Evolutionary conservation across 2,888 invertebrate genomes (phyloP).

Genomic region (Ophonus ardosiacus): DNA sequence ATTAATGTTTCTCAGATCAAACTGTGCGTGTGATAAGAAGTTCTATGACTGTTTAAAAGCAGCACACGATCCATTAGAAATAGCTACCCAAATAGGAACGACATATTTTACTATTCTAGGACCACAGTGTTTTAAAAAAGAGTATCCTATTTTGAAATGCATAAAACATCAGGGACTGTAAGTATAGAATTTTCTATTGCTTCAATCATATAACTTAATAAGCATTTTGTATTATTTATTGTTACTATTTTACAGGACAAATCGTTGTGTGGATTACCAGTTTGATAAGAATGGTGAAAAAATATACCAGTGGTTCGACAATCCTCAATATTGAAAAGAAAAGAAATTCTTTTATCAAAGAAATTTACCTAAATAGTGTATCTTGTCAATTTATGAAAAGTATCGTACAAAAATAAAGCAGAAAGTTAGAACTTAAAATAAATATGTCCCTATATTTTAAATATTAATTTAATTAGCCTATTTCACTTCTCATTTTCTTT

Average conservation of each 20-base stretch:
- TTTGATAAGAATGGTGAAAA: slow-evolving; percentile 75
- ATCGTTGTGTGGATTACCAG: slow-evolving; percentile 78
- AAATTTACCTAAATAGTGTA: neutral
- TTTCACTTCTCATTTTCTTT: no score
- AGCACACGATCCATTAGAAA: no score
- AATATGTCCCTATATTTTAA: no score
- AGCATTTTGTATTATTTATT: neutral
- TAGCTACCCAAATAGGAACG: no score
- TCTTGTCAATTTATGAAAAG: neutral
- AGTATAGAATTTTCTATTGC: no score
- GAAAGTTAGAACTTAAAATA: no score
- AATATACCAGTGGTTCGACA: slow-evolving; percentile 82
- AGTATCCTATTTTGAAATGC: no score
- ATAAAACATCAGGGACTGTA: no score
- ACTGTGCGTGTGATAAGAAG: slow-evolving; percentile 83
- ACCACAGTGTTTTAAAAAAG: no score
- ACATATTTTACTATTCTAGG: no score
- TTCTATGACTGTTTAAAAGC: slow-evolving; percentile 76
- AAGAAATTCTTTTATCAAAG: neutral
- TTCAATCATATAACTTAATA: no score
- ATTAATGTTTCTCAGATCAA: slow-evolving; percentile 77
- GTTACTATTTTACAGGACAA: slow-evolving; percentile 65
- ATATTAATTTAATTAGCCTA: no score
- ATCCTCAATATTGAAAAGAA: slow-evolving; percentile 77
- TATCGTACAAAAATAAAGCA: neutral